Evolutionary conservation across 2,888 invertebrate species (phyloP).

Genomic region (Agrotis puta): DNA sequence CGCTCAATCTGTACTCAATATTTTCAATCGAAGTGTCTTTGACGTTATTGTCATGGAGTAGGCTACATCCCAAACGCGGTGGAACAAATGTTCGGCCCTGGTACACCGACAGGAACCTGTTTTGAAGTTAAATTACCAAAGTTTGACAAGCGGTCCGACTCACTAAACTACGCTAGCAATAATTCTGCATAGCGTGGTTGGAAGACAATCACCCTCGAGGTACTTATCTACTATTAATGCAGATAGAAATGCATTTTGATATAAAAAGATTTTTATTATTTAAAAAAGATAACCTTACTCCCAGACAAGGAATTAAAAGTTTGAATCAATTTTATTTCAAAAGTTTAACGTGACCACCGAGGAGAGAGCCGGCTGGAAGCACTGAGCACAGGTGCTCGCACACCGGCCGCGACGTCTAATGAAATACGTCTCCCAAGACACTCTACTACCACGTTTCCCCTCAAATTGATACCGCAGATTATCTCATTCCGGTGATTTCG

Average conservation of each 20-base stretch:
- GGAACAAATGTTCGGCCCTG: constrained; percentile 81
- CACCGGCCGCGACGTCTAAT: constrained; percentile 76
- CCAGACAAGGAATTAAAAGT: constrained; percentile 57
- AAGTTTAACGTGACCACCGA: constrained; percentile 59
- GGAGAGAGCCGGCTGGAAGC: constrained; percentile 58
- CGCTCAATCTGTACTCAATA: constrained; percentile 41
- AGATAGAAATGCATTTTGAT: constrained; percentile 56
- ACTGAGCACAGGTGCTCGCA: constrained; percentile 78
- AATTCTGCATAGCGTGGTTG: constrained; percentile 83
- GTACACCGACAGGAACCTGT: constrained; percentile 84
- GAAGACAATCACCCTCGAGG: constrained; percentile 80
- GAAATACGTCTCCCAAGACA: constrained; percentile 86
- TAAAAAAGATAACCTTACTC: constrained; percentile 13
- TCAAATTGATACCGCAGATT: constrained; percentile 88
- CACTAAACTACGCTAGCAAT: constrained; percentile 87
- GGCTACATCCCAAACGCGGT: constrained; percentile 75
- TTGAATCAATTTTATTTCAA: constrained; percentile 59
- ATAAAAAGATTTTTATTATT: constrained; percentile 54
- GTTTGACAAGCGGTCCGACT: constrained; percentile 89
- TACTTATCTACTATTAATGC: constrained; percentile 70
- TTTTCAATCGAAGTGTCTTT: constrained; percentile 62
- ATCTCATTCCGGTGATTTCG: constrained; percentile 82
- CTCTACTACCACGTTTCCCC: constrained; percentile 74
- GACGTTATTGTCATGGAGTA: constrained; percentile 75
- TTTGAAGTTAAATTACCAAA: constrained; percentile 91